phyloP scores from a whole-genome alignment of 2,888 invertebrate genomes.

The Slavum lentiscoides region DNA sequence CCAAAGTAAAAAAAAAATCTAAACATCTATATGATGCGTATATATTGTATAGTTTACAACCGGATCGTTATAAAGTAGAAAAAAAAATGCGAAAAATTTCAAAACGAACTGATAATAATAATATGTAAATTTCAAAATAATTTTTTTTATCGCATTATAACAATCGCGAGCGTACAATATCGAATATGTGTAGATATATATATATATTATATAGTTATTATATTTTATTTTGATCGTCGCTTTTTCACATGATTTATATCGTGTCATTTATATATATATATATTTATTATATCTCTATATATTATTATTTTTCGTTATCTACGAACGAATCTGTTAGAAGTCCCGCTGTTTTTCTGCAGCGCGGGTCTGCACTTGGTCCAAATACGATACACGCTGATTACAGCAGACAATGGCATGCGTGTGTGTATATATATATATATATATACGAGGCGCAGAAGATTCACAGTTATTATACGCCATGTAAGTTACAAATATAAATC shows the following conservation, averaged over 20 bases:
- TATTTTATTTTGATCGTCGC: slow-evolving; percentile 29
- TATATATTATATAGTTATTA: too few relatives aligned
- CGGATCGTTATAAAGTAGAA: too few relatives aligned
- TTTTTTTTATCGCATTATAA: not conserved
- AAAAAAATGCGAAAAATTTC: too few relatives aligned
- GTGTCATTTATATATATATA: too few relatives aligned
- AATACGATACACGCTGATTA: slow-evolving; percentile 34
- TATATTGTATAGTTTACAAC: too few relatives aligned
- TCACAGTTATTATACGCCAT: slow-evolving; percentile 29
- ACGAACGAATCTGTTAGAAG: slow-evolving; percentile 29
- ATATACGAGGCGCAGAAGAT: not conserved
- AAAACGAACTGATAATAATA: not conserved
- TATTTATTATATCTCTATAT: too few relatives aligned
- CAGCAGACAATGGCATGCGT: slow-evolving; percentile 12
- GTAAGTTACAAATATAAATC: slow-evolving; percentile 31
- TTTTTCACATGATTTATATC: slow-evolving; percentile 31
- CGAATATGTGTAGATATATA: too few relatives aligned
- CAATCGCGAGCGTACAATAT: not conserved
- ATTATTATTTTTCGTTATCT: slow-evolving; percentile 9
- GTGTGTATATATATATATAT: not conserved
- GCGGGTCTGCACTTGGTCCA: slow-evolving; percentile 19
- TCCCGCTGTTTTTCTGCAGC: slow-evolving; percentile 27
- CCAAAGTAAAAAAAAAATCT: too few relatives aligned
- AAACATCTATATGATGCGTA: too few relatives aligned
- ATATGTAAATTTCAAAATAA: slow-evolving; percentile 17